These are phyloP conservation scores for Gerris lacustris DNA, from an alignment of 2,888 invertebrate species.

Conservation along the genomic window DNA sequence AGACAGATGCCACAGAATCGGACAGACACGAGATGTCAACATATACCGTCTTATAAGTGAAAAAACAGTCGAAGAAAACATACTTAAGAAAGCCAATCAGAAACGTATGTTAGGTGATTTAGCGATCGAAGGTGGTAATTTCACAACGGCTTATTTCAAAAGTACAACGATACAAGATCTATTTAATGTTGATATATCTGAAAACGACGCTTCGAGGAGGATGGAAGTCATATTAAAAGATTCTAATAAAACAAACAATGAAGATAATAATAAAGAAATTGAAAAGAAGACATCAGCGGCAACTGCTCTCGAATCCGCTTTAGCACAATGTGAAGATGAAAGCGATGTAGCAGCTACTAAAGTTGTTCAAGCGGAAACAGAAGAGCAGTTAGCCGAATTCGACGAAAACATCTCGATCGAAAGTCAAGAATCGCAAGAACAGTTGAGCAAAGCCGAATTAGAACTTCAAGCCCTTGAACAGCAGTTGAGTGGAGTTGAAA, in stretches of 20 bases:
- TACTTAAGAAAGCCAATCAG: constrained; percentile 95
- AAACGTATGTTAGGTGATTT: constrained; percentile 89
- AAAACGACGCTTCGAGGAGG: constrained; percentile 46
- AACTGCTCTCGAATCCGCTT: constrained; percentile 61
- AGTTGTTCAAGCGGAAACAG: constrained; percentile 78
- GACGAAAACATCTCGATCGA: constrained; percentile 87
- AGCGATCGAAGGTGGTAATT: constrained; percentile 97
- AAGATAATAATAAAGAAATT: constrained; percentile 16
- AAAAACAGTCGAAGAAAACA: constrained; percentile 97
- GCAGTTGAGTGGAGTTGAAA: constrained; percentile 80
- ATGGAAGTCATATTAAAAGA: constrained; percentile 42
- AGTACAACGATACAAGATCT: constrained; percentile 87
- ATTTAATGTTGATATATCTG: constrained; percentile 61
- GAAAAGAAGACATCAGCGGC: constrained; percentile 38
- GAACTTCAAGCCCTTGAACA: constrained; percentile 59
- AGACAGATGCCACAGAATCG: constrained; percentile 95
- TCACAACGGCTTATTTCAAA: constrained; percentile 93
- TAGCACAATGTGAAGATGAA: constrained; percentile 89
- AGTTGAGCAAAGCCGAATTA: constrained; percentile 58
- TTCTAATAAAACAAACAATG: constrained; percentile 14
- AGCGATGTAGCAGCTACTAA: constrained; percentile 83
- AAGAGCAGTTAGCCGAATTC: constrained; percentile 84
- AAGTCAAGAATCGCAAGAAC: constrained; percentile 45
- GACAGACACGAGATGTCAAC: constrained; percentile 93
- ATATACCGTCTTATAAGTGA: constrained; percentile 65